phyloP scores from a whole-genome alignment of 2,888 invertebrate species.

The Zygothrica quintamaculata region DNA sequence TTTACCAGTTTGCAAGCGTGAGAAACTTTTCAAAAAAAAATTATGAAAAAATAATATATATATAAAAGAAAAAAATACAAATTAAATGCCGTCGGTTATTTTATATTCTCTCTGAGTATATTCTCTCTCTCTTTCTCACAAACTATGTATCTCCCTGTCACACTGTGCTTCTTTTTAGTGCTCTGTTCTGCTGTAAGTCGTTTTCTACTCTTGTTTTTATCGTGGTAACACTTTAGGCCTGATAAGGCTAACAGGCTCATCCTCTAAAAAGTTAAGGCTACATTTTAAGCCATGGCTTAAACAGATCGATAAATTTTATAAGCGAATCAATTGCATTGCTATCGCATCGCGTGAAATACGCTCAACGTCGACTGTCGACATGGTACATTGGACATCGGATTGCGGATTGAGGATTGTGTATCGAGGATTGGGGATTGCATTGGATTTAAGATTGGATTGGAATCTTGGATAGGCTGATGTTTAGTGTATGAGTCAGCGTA shows the following conservation, averaged over 20 bases:
- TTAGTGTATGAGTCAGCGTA: conserved; percentile 51
- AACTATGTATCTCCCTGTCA: not conserved
- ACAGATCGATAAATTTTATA: conserved; percentile 80
- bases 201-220: conserved; percentile 39
- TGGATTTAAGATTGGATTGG: conserved; percentile 14
- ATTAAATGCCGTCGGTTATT: conserved; percentile 7
- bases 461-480: conserved; percentile 14
- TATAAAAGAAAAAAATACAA: conserved; percentile 54
- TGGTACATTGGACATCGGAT: conserved; percentile 41
- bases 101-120: conserved; percentile 1
- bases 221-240: conserved; percentile 60
- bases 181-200: conserved; percentile 5
- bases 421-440: conserved; percentile 25
- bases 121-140: not conserved
- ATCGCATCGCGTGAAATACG: conserved; percentile 79
- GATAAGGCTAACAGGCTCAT: conserved; percentile 54
- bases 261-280: conserved; percentile 33
- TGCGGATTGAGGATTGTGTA: too few relatives aligned
- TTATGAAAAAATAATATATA: too few relatives aligned
- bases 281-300: conserved; percentile 56
- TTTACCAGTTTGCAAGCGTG: conserved; percentile 59
- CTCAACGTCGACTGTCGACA: conserved; percentile 24
- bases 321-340: conserved; percentile 81
- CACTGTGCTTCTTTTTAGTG: not conserved
- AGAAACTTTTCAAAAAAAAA: conserved; percentile 61